Evolutionary conservation across 2,888 invertebrate species (phyloP).

Genomic region (Drosophila formosana): DNA sequence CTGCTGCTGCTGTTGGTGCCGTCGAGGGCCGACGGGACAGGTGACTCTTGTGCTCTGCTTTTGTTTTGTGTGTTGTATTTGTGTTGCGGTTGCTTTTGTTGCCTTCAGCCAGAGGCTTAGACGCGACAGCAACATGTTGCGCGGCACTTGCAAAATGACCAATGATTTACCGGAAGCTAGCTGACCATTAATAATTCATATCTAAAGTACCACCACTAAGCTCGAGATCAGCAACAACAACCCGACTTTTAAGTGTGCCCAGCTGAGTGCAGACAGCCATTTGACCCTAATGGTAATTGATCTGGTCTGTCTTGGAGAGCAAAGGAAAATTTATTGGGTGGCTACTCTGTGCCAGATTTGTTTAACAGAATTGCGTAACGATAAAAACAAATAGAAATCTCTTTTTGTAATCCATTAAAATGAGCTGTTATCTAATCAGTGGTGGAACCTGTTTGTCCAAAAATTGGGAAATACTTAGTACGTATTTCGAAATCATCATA

Average conservation of each 20-base stretch:
- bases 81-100: conserved; percentile 40
- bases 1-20: conserved; percentile 8
- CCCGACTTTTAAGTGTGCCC: conserved; percentile 3
- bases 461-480: conserved; percentile 26
- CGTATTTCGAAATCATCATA: conserved; percentile 5
- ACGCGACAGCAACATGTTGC: conserved; percentile 50
- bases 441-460: conserved; percentile 20
- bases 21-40: conserved; percentile 19
- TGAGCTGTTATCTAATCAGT: conserved; percentile 38
- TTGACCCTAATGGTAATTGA: neutral
- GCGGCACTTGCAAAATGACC: conserved; percentile 15
- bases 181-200: conserved; percentile 34
- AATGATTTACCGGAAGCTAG: conserved; percentile 18
- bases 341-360: neutral
- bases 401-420: conserved; percentile 45
- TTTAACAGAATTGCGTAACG: conserved; percentile 27
- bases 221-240: conserved; percentile 19
- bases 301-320: neutral
- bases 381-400: neutral
- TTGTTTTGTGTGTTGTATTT: conserved; percentile 9
- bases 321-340: neutral
- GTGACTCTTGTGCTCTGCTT: conserved; percentile 15
- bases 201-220: conserved; percentile 23
- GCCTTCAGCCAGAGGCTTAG: conserved; percentile 27
- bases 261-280: no score